Evolutionary conservation across 1,140 invertebrate genomes (phyloP).

Genomic region (Mya arenaria): DNA sequence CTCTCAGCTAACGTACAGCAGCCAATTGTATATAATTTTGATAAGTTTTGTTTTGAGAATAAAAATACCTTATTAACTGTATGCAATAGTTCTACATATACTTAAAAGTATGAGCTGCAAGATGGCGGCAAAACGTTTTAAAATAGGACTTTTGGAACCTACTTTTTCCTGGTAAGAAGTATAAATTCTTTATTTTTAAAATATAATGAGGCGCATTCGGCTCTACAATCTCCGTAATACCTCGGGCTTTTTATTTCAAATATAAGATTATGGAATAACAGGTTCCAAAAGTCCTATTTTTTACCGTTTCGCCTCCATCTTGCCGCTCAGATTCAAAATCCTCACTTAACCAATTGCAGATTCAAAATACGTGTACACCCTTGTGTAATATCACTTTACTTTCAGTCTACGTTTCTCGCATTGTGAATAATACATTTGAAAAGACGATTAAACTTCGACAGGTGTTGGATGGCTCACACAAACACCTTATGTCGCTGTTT

Average conservation of each 20-base stretch:
- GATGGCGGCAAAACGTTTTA: too few species aligned
- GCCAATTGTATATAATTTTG: slow-evolving; percentile 40
- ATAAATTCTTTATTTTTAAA: too few species aligned
- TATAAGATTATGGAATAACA: slow-evolving; percentile 55
- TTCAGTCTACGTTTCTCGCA: slow-evolving; percentile 39
- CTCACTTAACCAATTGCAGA: slow-evolving; percentile 28
- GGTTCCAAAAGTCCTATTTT: slow-evolving; percentile 51
- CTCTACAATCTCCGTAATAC: too few species aligned
- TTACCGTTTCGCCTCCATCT: slow-evolving; percentile 43
- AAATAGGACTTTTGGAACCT: too few species aligned
- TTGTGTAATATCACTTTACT: slow-evolving; percentile 50
- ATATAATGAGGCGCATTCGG: too few species aligned
- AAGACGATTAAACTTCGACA: slow-evolving; percentile 45
- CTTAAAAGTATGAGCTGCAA: too few species aligned
- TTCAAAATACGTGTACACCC: slow-evolving; percentile 32
- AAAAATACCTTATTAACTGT: slow-evolving; percentile 46
- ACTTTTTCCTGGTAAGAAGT: too few species aligned
- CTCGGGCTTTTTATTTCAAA: too few species aligned
- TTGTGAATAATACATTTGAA: slow-evolving; percentile 50
- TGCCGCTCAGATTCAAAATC: slow-evolving; percentile 24
- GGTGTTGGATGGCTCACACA: slow-evolving; percentile 53
- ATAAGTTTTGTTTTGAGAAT: slow-evolving; percentile 10
- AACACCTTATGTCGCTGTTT: slow-evolving; percentile 49
- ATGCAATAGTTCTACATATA: too few species aligned
- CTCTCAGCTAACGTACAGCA: slow-evolving; percentile 51